Percentiles rank a stretch among this genome's conserved stretches.
phyloP scores from a whole-genome alignment of 1,140 invertebrate species.

The Himalopsyche phryganea region DNA sequence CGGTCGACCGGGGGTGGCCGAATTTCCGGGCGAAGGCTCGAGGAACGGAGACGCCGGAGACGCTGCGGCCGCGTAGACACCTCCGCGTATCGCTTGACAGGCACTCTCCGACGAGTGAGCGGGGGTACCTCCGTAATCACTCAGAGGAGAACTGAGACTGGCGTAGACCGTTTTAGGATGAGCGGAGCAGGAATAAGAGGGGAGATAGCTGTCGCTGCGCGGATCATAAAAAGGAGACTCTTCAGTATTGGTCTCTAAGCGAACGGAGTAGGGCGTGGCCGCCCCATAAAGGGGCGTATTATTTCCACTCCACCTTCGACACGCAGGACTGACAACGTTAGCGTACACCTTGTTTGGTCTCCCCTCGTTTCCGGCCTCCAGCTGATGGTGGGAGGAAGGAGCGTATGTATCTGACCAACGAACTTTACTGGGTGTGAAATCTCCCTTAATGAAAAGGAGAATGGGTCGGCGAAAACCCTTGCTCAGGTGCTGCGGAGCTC shows the following conservation, averaged over 20 bases:
- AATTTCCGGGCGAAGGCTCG: conserved; percentile 32
- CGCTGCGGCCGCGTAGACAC: conserved; percentile 36
- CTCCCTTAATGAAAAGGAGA: conserved; percentile 77
- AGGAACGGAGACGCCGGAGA: conserved; percentile 35
- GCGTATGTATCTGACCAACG: conserved; percentile 51
- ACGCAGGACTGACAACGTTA: conserved; percentile 53
- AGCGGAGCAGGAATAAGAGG: conserved; percentile 44
- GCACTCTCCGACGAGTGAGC: conserved; percentile 24
- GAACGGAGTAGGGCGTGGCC: conserved; percentile 48
- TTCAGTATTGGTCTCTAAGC: conserved; percentile 43
- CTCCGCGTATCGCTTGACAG: not conserved
- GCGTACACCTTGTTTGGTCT: conserved; percentile 58
- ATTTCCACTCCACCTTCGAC: conserved; percentile 35
- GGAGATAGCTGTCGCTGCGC: conserved; percentile 49
- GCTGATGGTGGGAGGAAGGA: conserved; percentile 44
- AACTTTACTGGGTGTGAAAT: conserved; percentile 54
- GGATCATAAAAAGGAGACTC: conserved; percentile 54
- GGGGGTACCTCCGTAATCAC: conserved; percentile 39
- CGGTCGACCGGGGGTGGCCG: conserved; percentile 28
- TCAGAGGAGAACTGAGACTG: conserved; percentile 44
- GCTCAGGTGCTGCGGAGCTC: conserved; percentile 76
- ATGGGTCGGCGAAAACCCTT: conserved; percentile 89
- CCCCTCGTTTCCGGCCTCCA: conserved; percentile 43
- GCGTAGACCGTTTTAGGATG: conserved; percentile 49
- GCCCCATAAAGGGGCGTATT: conserved; percentile 48